These are phyloP conservation scores for Grapholita molesta DNA, from an alignment of 1,140 invertebrate species.

Conservation along the genomic window DNA sequence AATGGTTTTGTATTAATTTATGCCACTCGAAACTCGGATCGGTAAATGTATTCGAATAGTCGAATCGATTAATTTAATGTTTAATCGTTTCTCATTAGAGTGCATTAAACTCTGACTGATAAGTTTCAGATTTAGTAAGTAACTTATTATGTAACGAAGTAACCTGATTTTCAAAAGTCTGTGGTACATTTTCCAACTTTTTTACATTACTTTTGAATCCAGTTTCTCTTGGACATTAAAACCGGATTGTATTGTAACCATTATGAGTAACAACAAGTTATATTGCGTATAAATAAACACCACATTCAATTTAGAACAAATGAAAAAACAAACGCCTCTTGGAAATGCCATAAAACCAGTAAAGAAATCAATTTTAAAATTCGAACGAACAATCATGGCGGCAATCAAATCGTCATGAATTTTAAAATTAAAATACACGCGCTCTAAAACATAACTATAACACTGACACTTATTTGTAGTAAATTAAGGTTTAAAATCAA, in stretches of 20 bases:
- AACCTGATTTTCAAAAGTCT: background rate
- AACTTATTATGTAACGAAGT: background rate
- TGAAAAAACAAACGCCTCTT: background rate
- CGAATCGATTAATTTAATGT: constrained; percentile 30
- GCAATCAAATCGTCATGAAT: constrained; percentile 14
- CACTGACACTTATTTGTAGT: background rate
- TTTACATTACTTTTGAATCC: background rate
- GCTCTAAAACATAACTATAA: background rate
- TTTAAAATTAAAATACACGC: background rate
- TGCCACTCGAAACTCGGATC: constrained; percentile 32
- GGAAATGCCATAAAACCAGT: background rate
- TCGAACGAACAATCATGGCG: background rate
- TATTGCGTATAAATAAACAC: background rate
- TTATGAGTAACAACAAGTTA: background rate
- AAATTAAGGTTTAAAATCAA: background rate
- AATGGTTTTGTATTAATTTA: constrained; percentile 19
- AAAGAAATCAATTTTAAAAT: constrained; percentile 14
- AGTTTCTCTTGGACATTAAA: background rate
- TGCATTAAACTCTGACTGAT: background rate
- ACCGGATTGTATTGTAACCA: background rate
- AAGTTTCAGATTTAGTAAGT: background rate
- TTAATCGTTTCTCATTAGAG: background rate
- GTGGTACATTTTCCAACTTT: background rate
- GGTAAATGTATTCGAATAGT: constrained; percentile 30
- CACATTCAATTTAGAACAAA: constrained; percentile 2